Evolutionary conservation across 1,140 invertebrate genomes (phyloP), one percentile per base, ranked within the genome.

Genomic region (Agraylea sexmaculata): DNA sequence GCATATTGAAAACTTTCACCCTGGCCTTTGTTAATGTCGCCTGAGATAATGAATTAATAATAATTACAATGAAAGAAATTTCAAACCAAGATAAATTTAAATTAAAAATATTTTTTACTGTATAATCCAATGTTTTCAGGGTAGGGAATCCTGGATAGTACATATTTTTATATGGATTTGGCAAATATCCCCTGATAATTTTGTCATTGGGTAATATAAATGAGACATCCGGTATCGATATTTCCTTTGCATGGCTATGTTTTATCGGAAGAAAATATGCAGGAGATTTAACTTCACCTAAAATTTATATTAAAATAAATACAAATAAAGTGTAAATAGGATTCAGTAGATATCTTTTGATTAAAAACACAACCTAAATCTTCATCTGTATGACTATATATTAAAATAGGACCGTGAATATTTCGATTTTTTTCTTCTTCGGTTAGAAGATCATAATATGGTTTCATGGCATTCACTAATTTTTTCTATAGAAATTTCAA

Each of bases 141-240:
- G 87, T 89, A 0, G 92, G 91, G 58, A 97, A 97, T 19, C 93
- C 92, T 19, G 83, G 81, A 57, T 79, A 88, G 51, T 83, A 81
- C 4, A 83, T 66, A 51, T 84, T 74, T 10, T 78, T 52, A 19
- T 72, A 66, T 0, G 80, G 77, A 46, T 75, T 78, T 1, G 77
- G 71, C 57, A 80, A 72, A 33, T 90, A 64, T 1, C 88, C 87
- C 47, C 82, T 82, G 1, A 77, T 64, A 7, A 92, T 65, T 32
- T 74, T 58, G 0, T 74, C 59, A 8, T 52, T 51, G 0, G 78
- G 66, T 1, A 87, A 64, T 0, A 67, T 51, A 18, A 87, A 68
- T 4, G 82, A 75, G 0, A 71, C 53, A 3, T 73, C 58, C 52
- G 64, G 66, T 2, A 84, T 51, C 1, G 50, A 29, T 28, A 53